Evolutionary conservation across 1,140 invertebrate genomes (phyloP), one percentile per base, ranked within the genome.

Genomic region (Theocolax elegans): DNA sequence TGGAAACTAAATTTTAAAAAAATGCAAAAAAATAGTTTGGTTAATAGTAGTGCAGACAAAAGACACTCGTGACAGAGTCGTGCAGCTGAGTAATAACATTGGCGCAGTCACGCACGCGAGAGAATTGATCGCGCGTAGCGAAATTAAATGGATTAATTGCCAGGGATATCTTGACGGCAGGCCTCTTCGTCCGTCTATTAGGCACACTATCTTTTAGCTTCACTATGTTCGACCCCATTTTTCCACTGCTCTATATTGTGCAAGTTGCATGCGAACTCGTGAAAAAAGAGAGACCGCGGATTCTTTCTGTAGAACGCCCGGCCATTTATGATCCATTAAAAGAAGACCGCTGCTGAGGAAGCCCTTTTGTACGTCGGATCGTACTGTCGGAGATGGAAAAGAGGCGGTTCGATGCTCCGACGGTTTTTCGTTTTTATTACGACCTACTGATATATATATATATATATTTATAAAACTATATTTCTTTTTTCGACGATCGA

Each of bases 271-370:
- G 23, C 40, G 38, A 23, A 15, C 8, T 19, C 8, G 9, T 29
- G 25, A 27, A 44, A 13, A 9, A 29, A 15, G 15, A 12, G 40
- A 25, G 46, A 38, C 17, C 31, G 8, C 23, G 10, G 19, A 38
- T 25, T 65, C 44, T 12, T 10, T n/a, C 35, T 29, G 4, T n/a
- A n/a, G n/a, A n/a, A n/a, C 31, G 25, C 15, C 38, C 17, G 4
- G 6, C 62, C n/a, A 4, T 65, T 65, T 65, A 65, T n/a, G 62
- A 65, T 31, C 62, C 48, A 65, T 65, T 53, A 65, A 38, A 40
- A 23, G 21, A 51, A 19, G 31, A 38, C 27, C n/a, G n/a, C n/a
- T n/a, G n/a, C n/a, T n/a, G n/a, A n/a, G n/a, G n/a, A n/a, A n/a
- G n/a, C n/a, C 29, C 54, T 53, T 51, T 53, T 53, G 49, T 53